These are phyloP conservation scores for Eremophila alpestris DNA, from an alignment of 2,797 vertebrate species.

Conservation along the genomic window DNA sequence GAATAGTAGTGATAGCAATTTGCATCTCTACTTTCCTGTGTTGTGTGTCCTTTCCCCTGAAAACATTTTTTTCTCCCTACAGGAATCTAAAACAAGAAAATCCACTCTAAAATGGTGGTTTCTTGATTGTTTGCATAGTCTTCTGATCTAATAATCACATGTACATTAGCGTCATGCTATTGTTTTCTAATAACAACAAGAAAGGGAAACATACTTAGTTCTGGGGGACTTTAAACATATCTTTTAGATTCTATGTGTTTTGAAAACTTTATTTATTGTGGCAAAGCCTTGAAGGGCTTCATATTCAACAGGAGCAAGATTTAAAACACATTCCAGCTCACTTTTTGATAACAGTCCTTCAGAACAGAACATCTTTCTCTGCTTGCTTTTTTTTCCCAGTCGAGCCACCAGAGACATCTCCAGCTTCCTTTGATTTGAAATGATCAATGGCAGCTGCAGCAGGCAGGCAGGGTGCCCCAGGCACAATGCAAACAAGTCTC, in stretches of 20 bases:
- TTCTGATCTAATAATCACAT: slow-evolving; percentile 4
- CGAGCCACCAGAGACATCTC: slow-evolving; percentile 67
- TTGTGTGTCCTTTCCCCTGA: background rate
- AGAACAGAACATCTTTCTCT: slow-evolving; percentile 70
- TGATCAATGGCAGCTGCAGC: slow-evolving; percentile 76
- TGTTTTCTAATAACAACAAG: slow-evolving; percentile 16
- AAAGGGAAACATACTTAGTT: slow-evolving; percentile 28
- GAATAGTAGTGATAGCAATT: background rate
- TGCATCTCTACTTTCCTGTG: background rate
- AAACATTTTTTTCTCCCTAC: background rate
- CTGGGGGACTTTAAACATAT: slow-evolving; percentile 47
- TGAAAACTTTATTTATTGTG: slow-evolving; percentile 73
- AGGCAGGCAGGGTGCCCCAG: slow-evolving; percentile 68
- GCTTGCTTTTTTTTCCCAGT: slow-evolving; percentile 1
- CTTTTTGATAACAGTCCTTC: slow-evolving; percentile 64
- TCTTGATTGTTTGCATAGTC: background rate
- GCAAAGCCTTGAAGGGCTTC: slow-evolving; percentile 62
- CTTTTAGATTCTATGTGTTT: slow-evolving; percentile 61
- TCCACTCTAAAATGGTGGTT: background rate
- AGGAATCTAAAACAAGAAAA: background rate
- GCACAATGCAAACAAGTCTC: slow-evolving; percentile 64
- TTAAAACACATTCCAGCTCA: slow-evolving; percentile 60
- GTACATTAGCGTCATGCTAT: slow-evolving; percentile 2
- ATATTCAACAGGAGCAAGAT: slow-evolving; percentile 63
- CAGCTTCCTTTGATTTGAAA: slow-evolving; percentile 75